A percentile compares a stretch with the other conserved stretches of the same genome.
phyloP scores from a whole-genome alignment of 2,113 vertebrate species.

The Scytalopus superciliaris region DNA sequence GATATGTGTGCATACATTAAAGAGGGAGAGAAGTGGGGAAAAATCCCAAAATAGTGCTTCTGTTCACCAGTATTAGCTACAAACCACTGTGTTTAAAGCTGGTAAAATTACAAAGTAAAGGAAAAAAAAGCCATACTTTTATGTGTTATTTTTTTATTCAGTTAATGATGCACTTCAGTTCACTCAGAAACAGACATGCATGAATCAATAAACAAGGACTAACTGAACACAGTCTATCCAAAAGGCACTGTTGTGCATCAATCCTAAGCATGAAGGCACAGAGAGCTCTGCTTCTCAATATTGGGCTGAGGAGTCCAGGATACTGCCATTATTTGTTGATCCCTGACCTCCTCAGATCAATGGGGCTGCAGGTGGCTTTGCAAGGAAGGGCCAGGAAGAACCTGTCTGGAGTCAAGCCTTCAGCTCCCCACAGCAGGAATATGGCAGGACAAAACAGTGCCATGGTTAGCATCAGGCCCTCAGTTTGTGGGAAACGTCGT shows the following conservation, averaged over 20 bases:
- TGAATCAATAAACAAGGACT: slow-evolving; percentile 32
- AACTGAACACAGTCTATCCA: neutral
- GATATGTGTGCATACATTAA: neutral
- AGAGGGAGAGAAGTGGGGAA: neutral
- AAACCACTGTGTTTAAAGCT: neutral
- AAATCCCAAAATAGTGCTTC: slow-evolving; percentile 12
- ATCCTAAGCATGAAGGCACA: neutral
- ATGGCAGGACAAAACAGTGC: neutral
- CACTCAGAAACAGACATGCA: neutral
- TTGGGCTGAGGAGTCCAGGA: neutral
- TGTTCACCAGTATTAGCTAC: neutral
- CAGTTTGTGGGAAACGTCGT: rapidly evolving
- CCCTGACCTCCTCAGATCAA: rapidly evolving
- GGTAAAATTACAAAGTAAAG: neutral
- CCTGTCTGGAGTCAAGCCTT: neutral
- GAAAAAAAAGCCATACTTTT: neutral
- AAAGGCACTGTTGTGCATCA: neutral
- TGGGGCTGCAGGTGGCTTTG: neutral
- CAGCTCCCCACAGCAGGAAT: neutral
- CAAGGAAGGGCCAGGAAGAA: rapidly evolving
- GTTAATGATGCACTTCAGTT: slow-evolving; percentile 14
- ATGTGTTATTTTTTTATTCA: slow-evolving; percentile 1
- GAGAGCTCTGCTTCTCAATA: neutral
- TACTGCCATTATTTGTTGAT: neutral
- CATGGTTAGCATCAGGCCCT: neutral